These are phyloP conservation scores for Kryptolebias ocellatus DNA, from an alignment of 2,797 vertebrate genomes.

Conservation along the genomic window DNA sequence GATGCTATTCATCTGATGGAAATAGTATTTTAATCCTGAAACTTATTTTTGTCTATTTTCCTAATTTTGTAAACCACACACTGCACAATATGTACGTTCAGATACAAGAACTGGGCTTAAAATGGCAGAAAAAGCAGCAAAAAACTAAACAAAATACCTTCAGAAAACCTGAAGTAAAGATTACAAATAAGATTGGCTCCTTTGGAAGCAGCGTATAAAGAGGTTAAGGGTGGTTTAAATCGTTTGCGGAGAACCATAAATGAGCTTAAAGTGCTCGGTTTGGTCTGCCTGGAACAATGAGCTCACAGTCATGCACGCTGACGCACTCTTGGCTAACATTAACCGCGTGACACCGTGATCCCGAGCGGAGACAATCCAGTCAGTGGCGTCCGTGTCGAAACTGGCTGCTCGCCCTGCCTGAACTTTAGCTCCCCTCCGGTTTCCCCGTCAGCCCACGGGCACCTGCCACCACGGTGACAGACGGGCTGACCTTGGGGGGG, in stretches of 20 bases:
- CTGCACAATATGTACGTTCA: too few species aligned
- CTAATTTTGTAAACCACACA: too few species aligned
- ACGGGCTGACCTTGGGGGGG: conserved; percentile 48
- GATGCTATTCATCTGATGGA: too few species aligned
- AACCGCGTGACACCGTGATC: conserved; percentile 62
- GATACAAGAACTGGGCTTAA: too few species aligned
- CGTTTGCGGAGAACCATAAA: conserved; percentile 4
- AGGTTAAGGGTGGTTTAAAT: neutral
- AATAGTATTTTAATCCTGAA: too few species aligned
- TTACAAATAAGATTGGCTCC: too few species aligned
- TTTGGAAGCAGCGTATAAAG: neutral
- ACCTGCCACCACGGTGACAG: conserved; percentile 76
- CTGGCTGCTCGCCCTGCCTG: conserved; percentile 42
- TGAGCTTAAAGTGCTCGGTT: conserved; percentile 6
- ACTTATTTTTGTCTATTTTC: too few species aligned
- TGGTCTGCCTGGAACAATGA: neutral
- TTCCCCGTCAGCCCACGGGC: conserved; percentile 56
- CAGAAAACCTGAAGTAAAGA: too few species aligned
- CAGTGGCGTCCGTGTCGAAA: conserved; percentile 27
- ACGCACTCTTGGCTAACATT: conserved; percentile 11
- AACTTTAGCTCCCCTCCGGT: conserved; percentile 55
- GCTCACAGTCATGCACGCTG: neutral
- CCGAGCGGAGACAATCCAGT: conserved; percentile 46
- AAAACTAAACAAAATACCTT: too few species aligned
- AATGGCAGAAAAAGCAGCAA: too few species aligned